phyloP scores from a whole-genome alignment of 53 echinoderm and acorn worm genomes.

The Antedon mediterranea region DNA sequence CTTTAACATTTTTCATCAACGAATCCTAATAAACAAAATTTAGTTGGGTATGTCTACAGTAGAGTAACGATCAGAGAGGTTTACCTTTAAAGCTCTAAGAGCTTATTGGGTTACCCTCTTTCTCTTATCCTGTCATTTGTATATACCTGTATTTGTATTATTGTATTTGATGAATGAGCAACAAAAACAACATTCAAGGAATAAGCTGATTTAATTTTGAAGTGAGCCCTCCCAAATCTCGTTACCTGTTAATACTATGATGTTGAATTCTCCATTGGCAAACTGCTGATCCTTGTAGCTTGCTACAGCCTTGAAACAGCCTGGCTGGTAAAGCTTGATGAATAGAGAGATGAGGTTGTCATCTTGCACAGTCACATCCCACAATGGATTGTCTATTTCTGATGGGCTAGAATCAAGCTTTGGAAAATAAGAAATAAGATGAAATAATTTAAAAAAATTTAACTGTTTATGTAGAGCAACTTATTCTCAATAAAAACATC shows the following conservation, averaged over 20 bases:
- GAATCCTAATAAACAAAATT: too few species aligned
- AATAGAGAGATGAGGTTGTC: constrained; percentile 53
- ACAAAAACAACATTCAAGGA: not conserved
- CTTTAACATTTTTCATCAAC: too few species aligned
- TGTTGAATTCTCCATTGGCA: constrained; percentile 78
- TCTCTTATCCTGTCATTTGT: too few species aligned
- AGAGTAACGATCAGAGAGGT: too few species aligned
- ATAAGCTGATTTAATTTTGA: not conserved
- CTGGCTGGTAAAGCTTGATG: constrained; percentile 46
- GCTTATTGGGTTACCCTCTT: too few species aligned
- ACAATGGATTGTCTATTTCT: not conserved
- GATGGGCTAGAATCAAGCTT: not conserved
- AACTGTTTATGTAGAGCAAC: too few species aligned
- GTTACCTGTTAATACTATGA: constrained; percentile 77
- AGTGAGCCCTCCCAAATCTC: too few species aligned
- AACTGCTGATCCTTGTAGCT: constrained; percentile 43
- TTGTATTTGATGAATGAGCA: not conserved
- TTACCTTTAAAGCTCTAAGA: too few species aligned
- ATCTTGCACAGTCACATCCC: constrained; percentile 18
- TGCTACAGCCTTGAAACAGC: constrained; percentile 64
- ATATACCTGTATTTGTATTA: too few species aligned
- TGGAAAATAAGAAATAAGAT: not conserved
- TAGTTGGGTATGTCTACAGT: too few species aligned
- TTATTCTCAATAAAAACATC: too few species aligned
- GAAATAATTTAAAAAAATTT: too few species aligned